Evolutionary conservation across 1,140 invertebrate species (phyloP).

Genomic region (Caerostris extrusa): DNA sequence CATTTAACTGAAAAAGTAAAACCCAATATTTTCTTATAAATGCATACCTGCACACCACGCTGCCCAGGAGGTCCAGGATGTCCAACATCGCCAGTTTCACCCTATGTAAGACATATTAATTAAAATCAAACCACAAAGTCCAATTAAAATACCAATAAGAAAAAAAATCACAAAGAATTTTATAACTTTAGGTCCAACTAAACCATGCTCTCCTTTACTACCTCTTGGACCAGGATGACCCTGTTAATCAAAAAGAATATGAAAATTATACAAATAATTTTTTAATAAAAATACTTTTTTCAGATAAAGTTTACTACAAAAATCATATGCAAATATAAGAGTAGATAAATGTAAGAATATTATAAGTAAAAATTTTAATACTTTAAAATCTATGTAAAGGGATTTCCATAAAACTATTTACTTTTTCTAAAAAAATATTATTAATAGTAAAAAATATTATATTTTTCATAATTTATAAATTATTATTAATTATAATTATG

Average conservation of each 20-base stretch:
- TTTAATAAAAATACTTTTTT: background rate
- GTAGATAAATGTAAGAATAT: background rate
- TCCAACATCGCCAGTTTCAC: conserved; percentile 84
- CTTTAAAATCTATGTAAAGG: too few species aligned
- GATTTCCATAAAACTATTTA: background rate
- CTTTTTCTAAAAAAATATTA: background rate
- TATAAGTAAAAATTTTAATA: background rate
- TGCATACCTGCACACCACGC: conserved; percentile 83
- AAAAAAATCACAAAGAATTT: background rate
- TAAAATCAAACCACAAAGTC: background rate
- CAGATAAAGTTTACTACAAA: background rate
- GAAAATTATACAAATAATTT: background rate
- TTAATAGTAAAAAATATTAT: background rate
- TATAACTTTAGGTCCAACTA: conserved; percentile 69
- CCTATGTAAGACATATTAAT: conserved; percentile 54
- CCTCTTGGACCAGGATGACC: conserved; percentile 86
- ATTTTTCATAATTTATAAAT: background rate
- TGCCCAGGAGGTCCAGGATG: conserved; percentile 85
- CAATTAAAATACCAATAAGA: background rate
- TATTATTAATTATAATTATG: background rate
- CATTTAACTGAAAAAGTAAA: background rate
- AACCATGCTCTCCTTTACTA: conserved; percentile 87
- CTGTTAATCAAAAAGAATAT: conserved; percentile 4
- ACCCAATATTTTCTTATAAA: conserved; percentile 54
- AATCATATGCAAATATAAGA: background rate